Evolutionary conservation across 2,888 invertebrate genomes (phyloP).

Genomic region (Agrotis segetum): DNA sequence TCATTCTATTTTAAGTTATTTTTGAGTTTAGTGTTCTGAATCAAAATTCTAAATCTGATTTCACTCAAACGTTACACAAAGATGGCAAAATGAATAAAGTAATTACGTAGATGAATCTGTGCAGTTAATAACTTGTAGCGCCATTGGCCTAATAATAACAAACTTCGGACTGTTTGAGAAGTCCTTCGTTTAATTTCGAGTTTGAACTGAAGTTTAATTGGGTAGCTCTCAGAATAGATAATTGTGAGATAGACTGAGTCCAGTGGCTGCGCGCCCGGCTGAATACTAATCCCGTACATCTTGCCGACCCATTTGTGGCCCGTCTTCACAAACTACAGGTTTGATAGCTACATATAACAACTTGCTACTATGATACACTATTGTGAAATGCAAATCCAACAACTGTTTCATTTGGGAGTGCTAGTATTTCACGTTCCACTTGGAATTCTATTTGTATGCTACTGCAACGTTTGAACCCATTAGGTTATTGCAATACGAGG

Average conservation of each 20-base stretch:
- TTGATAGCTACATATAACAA: conserved; percentile 6
- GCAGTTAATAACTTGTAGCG: conserved; percentile 10
- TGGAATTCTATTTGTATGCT: conserved; percentile 61
- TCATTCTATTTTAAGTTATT: conserved; percentile 13
- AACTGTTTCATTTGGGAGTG: conserved; percentile 52
- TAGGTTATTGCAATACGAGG: conserved; percentile 59
- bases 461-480: conserved; percentile 53
- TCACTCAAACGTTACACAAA: neutral
- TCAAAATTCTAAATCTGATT: conserved; percentile 4
- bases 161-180: conserved; percentile 18
- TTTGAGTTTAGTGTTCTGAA: neutral
- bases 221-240: conserved; percentile 50
- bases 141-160: conserved; percentile 18
- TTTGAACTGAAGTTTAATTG: conserved; percentile 51
- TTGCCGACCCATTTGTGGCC: conserved; percentile 36
- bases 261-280: conserved; percentile 6
- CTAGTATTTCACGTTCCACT: conserved; percentile 63
- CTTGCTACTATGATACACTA: conserved; percentile 34
- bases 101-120: neutral
- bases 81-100: neutral
- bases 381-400: conserved; percentile 41
- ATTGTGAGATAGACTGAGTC: conserved; percentile 31
- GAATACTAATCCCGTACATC: conserved; percentile 49
- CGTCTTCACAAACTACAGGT: conserved; percentile 9
- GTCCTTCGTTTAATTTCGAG: conserved; percentile 26